Conservation (phyloP, 2,888 invertebrate species). For the Tortricodes alternella region DNA sequence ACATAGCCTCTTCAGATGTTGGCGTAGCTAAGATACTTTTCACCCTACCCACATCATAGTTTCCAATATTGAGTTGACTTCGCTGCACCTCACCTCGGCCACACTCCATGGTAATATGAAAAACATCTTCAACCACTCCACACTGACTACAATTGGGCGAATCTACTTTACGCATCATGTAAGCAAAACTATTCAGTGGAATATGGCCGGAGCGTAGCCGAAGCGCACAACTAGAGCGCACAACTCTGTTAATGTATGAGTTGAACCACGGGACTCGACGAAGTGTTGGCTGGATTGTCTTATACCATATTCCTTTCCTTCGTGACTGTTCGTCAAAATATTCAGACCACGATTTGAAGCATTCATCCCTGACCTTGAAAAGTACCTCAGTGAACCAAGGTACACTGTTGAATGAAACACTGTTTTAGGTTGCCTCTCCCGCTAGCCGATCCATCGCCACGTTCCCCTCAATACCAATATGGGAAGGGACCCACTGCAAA, state of each 20-base stretch:
- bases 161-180: no score
- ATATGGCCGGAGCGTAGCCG: neutral
- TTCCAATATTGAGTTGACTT: no score
- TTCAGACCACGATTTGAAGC: slow-evolving; percentile 6
- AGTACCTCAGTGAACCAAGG: slow-evolving; percentile 5
- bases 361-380: neutral
- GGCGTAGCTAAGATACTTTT: no score
- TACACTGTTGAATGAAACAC: neutral
- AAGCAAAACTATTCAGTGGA: neutral
- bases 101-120: no score
- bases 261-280: neutral
- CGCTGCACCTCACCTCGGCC: no score
- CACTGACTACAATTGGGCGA: no score
- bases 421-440: slow-evolving; percentile 7
- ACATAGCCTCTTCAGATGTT: no score
- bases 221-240: neutral
- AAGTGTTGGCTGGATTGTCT: neutral
- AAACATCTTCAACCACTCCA: no score
- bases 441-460: slow-evolving; percentile 15
- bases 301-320: slow-evolving; percentile 22
- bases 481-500: slow-evolving; percentile 13
- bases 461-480: slow-evolving; percentile 22
- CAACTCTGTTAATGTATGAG: neutral
- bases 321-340: slow-evolving; percentile 8
- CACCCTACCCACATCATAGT: no score